Percentiles rank a stretch among this genome's conserved stretches.
phyloP scores from a whole-genome alignment of 2,797 vertebrate species.

The Megalops cyprinoides region DNA sequence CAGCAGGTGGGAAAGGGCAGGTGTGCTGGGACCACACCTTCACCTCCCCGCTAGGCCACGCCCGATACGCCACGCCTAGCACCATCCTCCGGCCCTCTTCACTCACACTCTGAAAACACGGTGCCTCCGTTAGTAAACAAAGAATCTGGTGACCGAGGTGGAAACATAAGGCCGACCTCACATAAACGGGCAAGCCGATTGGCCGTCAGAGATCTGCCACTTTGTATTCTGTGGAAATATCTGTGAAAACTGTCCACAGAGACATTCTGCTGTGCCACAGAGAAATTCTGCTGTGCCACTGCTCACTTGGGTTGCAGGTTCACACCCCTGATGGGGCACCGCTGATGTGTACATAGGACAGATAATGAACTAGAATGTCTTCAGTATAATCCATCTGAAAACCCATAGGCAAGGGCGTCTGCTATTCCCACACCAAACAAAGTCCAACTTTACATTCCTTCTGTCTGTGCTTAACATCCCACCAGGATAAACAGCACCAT shows the following conservation, averaged over 20 bases:
- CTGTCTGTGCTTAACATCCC: no score
- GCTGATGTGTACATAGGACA: no score
- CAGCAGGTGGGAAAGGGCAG: constrained; percentile 24
- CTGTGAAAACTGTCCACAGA: not conserved
- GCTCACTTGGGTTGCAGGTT: not conserved
- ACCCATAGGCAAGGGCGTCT: no score
- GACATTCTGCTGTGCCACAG: not conserved
- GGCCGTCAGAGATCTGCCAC: not conserved
- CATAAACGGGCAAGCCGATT: not conserved
- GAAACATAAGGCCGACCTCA: not conserved
- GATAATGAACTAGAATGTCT: not conserved
- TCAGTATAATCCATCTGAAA: no score
- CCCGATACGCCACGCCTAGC: constrained; percentile 28
- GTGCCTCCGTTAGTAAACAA: no score
- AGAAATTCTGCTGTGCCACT: not conserved
- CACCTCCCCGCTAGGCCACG: constrained; percentile 2
- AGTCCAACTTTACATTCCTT: no score
- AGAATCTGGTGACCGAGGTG: no score
- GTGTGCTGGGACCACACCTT: constrained; percentile 23
- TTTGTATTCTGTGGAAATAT: no score
- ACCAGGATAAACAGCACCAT: no score
- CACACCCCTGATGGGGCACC: no score
- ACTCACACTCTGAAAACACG: constrained; percentile 24
- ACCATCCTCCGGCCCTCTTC: not conserved
- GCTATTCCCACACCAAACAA: no score